A percentile compares a stretch with the other conserved stretches of the same genome.
phyloP scores from a whole-genome alignment of 2,888 invertebrate species.

The Athrips mouffetella region DNA sequence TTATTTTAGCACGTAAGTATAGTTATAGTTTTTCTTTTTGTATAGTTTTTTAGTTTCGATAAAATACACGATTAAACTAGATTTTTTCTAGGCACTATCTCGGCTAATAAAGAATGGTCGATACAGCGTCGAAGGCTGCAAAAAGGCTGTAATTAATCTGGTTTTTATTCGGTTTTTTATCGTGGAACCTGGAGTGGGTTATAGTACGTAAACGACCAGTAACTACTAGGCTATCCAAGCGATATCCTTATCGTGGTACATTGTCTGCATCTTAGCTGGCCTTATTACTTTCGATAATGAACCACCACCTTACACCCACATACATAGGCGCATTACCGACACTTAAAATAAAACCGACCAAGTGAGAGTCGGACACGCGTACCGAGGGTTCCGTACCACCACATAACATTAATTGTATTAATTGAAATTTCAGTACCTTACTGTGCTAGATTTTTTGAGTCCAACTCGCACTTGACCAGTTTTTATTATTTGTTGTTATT shows the following conservation, averaged over 20 bases:
- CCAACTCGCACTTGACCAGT: no score
- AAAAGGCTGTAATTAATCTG: conserved; percentile 3
- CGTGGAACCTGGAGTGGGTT: neutral
- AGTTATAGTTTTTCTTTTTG: no score
- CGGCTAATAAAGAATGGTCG: conserved; percentile 3
- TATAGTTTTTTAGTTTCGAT: neutral
- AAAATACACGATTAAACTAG: neutral
- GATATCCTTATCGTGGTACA: conserved; percentile 48
- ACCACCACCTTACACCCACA: no score
- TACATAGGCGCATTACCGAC: neutral
- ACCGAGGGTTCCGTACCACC: neutral
- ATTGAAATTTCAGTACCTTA: no score
- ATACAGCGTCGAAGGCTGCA: neutral
- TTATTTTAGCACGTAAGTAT: no score
- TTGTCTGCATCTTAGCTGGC: conserved; percentile 56
- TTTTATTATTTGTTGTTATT: no score
- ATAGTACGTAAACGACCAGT: conserved; percentile 21
- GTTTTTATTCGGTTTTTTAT: neutral
- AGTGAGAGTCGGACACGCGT: neutral
- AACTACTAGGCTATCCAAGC: conserved; percentile 46
- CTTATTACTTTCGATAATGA: conserved; percentile 48
- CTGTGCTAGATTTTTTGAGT: no score
- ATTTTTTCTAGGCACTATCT: neutral
- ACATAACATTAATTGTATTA: no score
- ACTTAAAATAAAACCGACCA: neutral